Evolutionary conservation across 2,888 invertebrate species (phyloP).

Genomic region (Stenchaetothrips biformis): DNA sequence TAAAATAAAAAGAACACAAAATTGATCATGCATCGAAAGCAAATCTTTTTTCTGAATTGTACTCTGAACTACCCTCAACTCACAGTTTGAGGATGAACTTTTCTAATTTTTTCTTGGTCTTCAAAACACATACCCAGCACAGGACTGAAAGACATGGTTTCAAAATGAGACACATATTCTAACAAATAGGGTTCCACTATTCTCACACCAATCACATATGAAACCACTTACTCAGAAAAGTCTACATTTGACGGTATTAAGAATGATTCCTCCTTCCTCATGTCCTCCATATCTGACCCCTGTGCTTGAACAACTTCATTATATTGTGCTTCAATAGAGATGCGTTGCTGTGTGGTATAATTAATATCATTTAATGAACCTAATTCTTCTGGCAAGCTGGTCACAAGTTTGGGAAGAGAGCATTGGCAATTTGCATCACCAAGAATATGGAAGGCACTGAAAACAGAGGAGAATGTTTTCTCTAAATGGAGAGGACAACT

Average conservation of each 20-base stretch:
- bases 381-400: constrained; percentile 50
- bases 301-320: constrained; percentile 55
- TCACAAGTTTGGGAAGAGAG: constrained; percentile 49
- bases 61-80: constrained; percentile 40
- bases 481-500: neutral
- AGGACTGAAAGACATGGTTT: constrained; percentile 43
- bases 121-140: constrained; percentile 62
- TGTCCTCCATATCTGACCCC: constrained; percentile 59
- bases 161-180: constrained; percentile 1
- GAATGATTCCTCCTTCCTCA: constrained; percentile 61
- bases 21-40: neutral
- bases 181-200: neutral
- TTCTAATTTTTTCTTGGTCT: constrained; percentile 61
- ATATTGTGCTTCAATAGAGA: constrained; percentile 65
- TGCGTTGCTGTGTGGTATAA: constrained; percentile 47
- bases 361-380: constrained; percentile 46
- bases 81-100: constrained; percentile 66
- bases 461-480: constrained; percentile 35
- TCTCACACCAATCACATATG: constrained; percentile 18
- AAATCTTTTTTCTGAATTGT: constrained; percentile 24
- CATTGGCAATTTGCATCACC: constrained; percentile 50
- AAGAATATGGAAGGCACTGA: constrained; percentile 59
- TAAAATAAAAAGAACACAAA: constrained; percentile 39
- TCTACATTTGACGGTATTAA: constrained; percentile 64
- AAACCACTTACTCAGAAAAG: constrained; percentile 54